A percentile compares a stretch with the other conserved stretches of the same genome.
Conservation (phyloP, 2,888 invertebrate genomes). For the Tryphoninae sp. region DNA sequence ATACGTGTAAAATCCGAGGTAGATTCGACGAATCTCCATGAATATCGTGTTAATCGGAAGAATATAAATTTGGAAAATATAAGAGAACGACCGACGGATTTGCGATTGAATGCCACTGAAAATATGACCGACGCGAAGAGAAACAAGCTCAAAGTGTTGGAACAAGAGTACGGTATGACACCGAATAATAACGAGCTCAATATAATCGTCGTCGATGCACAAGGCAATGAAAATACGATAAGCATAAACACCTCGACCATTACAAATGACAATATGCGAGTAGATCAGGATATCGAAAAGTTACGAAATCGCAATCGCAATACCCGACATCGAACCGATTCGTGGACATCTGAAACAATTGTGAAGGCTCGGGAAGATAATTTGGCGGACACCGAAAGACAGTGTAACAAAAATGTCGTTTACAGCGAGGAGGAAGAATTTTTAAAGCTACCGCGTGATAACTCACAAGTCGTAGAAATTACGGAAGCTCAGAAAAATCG, state of each 20-base stretch:
- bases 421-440: neutral
- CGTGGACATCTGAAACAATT: conserved; percentile 7
- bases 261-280: conserved; percentile 37
- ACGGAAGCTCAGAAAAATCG: conserved; percentile 70
- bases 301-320: conserved; percentile 62
- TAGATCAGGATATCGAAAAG: conserved; percentile 58
- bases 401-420: neutral
- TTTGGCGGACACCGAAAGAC: neutral
- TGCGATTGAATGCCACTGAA: conserved; percentile 72
- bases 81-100: conserved; percentile 28
- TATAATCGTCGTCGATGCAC: conserved; percentile 73
- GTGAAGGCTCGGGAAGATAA: neutral
- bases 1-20: conserved; percentile 46
- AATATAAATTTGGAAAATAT: conserved; percentile 20
- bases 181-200: conserved; percentile 73
- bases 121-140: conserved; percentile 84
- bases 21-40: conserved; percentile 55
- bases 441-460: neutral
- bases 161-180: conserved; percentile 84
- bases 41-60: conserved; percentile 34
- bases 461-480: conserved; percentile 50
- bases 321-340: conserved; percentile 63
- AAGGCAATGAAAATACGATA: conserved; percentile 81
- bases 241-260: conserved; percentile 72
- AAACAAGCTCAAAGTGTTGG: conserved; percentile 85